phyloP scores from a whole-genome alignment of 1,140 invertebrate genomes.

The Drosophila aff. region DNA sequence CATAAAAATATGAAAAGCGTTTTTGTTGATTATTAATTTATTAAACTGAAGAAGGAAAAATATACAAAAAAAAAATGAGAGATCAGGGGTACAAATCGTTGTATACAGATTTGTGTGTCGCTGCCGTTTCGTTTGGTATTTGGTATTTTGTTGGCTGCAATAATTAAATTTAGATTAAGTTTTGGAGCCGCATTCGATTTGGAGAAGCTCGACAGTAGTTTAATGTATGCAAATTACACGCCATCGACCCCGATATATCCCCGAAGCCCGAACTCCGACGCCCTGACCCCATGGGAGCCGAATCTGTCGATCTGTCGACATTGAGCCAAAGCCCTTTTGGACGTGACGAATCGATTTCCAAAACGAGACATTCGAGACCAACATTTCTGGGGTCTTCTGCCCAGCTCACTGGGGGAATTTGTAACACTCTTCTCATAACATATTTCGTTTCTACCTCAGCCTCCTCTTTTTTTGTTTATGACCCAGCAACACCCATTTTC shows the following conservation, averaged over 20 bases:
- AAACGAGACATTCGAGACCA: constrained; percentile 69
- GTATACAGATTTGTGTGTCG: constrained; percentile 61
- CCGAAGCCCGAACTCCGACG: constrained; percentile 9
- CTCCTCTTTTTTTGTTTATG: constrained; percentile 58
- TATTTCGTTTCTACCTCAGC: constrained; percentile 25
- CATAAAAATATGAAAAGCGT: constrained; percentile 77
- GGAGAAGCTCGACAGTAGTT: constrained; percentile 69
- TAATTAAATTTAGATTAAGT: constrained; percentile 83
- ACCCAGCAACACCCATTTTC: constrained; percentile 72
- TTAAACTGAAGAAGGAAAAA: constrained; percentile 46
- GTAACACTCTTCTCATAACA: constrained; percentile 64
- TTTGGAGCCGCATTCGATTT: constrained; percentile 51
- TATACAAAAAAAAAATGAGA: constrained; percentile 19
- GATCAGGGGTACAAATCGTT: constrained; percentile 35
- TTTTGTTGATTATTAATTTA: constrained; percentile 81
- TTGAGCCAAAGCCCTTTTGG: constrained; percentile 68
- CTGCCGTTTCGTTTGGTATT: constrained; percentile 44
- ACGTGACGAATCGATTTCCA: constrained; percentile 78
- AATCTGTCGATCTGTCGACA: constrained; percentile 61
- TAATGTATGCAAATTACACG: constrained; percentile 81
- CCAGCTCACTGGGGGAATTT: constrained; percentile 46
- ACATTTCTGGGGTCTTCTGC: constrained; percentile 21
- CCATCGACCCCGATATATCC: constrained; percentile 42
- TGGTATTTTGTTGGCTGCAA: constrained; percentile 68
- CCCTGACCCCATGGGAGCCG: constrained; percentile 43